Conservation (phyloP, 2,888 invertebrate genomes). For the Chydorus sphaericus region DNA sequence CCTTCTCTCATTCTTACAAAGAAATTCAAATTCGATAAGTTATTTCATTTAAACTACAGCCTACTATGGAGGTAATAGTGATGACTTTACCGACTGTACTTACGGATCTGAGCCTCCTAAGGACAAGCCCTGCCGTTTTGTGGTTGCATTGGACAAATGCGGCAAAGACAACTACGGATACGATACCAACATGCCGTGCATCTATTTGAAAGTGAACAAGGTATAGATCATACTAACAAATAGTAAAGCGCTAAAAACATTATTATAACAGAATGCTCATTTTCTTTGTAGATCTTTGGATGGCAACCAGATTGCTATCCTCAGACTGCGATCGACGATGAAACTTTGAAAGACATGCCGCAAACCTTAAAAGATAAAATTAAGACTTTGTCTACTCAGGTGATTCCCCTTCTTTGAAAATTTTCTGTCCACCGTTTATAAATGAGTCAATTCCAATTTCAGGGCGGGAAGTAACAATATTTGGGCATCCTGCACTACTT, state of each 20-base stretch:
- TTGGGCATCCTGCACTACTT: background rate
- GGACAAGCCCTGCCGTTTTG: slow-evolving; percentile 2
- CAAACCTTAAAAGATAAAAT: background rate
- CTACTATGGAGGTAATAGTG: background rate
- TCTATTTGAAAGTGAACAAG: slow-evolving; percentile 9
- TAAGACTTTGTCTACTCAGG: too few species aligned
- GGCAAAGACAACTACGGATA: background rate
- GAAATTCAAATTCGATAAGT: background rate
- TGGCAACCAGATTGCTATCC: background rate
- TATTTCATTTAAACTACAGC: background rate
- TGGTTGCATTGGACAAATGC: slow-evolving; percentile 1
- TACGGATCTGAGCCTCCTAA: background rate
- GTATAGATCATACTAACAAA: background rate
- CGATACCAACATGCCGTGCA: slow-evolving; percentile 3
- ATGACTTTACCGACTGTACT: background rate
- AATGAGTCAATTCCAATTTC: too few species aligned
- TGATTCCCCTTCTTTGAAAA: too few species aligned
- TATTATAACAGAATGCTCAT: background rate
- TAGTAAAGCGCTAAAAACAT: background rate
- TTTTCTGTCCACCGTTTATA: too few species aligned
- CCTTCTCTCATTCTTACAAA: background rate
- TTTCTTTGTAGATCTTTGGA: background rate
- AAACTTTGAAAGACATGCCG: background rate
- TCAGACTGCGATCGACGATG: background rate
- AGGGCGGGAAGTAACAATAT: too few species aligned